Evolutionary conservation across 2,797 vertebrate species (phyloP).

Genomic region (Limosa lapponica): DNA sequence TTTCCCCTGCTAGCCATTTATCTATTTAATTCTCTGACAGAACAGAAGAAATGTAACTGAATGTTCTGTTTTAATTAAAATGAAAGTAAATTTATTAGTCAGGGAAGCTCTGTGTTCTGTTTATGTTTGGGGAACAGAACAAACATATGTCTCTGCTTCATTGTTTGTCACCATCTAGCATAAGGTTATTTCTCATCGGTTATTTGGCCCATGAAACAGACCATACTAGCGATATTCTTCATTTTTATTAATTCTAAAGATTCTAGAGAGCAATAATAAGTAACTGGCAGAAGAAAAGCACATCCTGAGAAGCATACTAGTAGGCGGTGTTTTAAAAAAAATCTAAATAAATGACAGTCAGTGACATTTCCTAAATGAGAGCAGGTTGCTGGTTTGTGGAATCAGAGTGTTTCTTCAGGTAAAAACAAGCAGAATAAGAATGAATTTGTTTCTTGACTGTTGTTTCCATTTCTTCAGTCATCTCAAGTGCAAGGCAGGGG

Average conservation of each 20-base stretch:
- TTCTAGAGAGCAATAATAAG: background rate
- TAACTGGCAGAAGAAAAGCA: background rate
- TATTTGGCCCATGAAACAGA: slow-evolving; percentile 40
- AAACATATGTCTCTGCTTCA: slow-evolving; percentile 60
- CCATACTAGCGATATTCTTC: background rate
- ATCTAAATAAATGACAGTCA: background rate
- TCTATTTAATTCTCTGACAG: slow-evolving; percentile 69
- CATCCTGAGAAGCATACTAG: background rate
- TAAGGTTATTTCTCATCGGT: slow-evolving; percentile 15
- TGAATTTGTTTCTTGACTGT: background rate
- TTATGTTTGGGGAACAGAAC: slow-evolving; percentile 52
- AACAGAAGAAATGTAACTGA: slow-evolving; percentile 73
- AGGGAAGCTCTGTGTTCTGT: slow-evolving; percentile 50
- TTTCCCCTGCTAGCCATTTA: slow-evolving; percentile 59
- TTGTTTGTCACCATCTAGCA: slow-evolving; percentile 48
- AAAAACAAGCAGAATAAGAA: background rate
- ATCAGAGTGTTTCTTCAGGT: background rate
- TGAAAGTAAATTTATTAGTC: slow-evolving; percentile 68
- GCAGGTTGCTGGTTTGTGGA: background rate
- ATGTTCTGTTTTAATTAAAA: slow-evolving; percentile 78
- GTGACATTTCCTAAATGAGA: background rate
- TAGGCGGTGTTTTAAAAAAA: background rate
- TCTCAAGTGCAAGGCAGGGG: background rate
- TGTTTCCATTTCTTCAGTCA: background rate
- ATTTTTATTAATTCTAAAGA: background rate